Percentiles rank a stretch among this genome's conserved stretches.
These are phyloP conservation scores for Tonatia bakeri DNA, from an alignment of 2,113 vertebrate species.

Conservation along the genomic window DNA sequence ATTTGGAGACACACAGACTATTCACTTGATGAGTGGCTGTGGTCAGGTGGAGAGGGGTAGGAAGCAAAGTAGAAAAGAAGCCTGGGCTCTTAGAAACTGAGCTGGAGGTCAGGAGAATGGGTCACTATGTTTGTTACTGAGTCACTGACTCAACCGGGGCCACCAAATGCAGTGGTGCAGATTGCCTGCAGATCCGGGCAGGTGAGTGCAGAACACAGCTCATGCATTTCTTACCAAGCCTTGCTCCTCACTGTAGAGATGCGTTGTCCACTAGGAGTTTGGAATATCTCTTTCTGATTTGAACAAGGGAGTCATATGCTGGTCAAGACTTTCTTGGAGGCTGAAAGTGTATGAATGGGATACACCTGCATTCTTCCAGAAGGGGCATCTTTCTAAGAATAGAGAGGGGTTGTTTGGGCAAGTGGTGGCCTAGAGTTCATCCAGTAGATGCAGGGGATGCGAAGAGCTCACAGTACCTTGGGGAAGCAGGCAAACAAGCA, in stretches of 20 bases:
- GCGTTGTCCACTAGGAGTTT: fast-evolving
- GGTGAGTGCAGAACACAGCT: background rate
- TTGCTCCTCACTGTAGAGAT: background rate
- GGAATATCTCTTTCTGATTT: background rate
- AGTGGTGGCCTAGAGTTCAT: background rate
- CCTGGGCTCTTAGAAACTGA: background rate
- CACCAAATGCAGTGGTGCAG: background rate
- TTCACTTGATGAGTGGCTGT: background rate
- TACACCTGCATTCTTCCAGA: background rate
- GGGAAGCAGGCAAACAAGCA: background rate
- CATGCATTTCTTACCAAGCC: background rate
- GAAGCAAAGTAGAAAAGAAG: background rate
- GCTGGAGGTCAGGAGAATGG: background rate
- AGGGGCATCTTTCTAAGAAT: background rate
- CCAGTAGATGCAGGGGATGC: background rate
- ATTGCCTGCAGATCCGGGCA: background rate
- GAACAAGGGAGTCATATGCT: background rate
- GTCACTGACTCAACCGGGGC: no score
- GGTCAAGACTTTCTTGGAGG: background rate
- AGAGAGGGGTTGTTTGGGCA: background rate
- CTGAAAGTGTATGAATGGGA: fast-evolving
- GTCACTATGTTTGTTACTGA: background rate
- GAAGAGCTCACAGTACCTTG: background rate
- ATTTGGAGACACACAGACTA: background rate
- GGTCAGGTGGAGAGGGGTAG: no score